These are phyloP conservation scores for Schizopygopsis malacanthus DNA, from an alignment of 2,797 vertebrate genomes.

Conservation along the genomic window DNA sequence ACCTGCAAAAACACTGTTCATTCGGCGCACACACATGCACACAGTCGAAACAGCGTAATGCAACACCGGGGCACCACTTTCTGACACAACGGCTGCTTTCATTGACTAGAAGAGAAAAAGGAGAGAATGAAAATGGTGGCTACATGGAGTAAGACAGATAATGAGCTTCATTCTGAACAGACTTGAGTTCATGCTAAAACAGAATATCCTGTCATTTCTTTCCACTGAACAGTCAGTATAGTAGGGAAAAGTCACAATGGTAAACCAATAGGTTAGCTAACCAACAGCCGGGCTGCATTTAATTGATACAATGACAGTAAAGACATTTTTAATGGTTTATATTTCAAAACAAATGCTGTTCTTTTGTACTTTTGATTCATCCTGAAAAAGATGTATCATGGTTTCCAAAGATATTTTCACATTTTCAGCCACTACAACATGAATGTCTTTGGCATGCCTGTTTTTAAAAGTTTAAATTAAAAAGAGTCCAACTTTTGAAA, in stretches of 20 bases:
- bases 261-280: not conserved
- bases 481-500: not conserved
- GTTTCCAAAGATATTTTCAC: not conserved
- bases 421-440: not conserved
- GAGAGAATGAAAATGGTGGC: conserved; percentile 9
- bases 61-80: conserved; percentile 52
- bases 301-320: not conserved
- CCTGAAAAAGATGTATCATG: not conserved
- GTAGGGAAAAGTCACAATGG: not conserved
- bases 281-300: not conserved
- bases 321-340: not conserved
- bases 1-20: conserved; percentile 36
- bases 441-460: not conserved
- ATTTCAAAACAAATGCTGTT: not conserved
- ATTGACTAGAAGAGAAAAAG: conserved; percentile 19
- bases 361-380: not conserved
- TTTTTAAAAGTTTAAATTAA: not conserved
- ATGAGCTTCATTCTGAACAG: conserved; percentile 8
- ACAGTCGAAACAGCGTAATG: conserved; percentile 59
- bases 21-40: conserved; percentile 14
- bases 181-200: not conserved
- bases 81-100: conserved; percentile 69
- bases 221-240: not conserved
- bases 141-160: not conserved
- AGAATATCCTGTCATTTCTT: not conserved